Evolutionary conservation across 2,797 vertebrate species (phyloP).

Genomic region (Paramormyrops hopkinsi): DNA sequence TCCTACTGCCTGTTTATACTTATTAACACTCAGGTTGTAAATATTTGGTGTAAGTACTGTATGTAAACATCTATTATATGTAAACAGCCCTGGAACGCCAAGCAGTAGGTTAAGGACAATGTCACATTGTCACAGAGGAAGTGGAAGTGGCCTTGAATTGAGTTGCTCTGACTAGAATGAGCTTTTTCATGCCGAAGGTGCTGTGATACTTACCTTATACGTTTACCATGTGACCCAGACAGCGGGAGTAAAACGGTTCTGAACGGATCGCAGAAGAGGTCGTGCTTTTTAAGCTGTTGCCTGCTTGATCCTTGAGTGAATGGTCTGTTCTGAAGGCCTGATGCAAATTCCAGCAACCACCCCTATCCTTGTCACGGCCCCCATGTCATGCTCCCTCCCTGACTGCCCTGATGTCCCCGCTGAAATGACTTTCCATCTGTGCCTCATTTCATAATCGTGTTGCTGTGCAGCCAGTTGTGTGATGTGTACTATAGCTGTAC

Average conservation of each 20-base stretch:
- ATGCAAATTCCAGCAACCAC: background rate
- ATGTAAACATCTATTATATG: background rate
- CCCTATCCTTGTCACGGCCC: background rate
- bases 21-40: slow-evolving; percentile 7
- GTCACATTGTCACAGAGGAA: background rate
- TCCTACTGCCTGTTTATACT: background rate
- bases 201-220: background rate
- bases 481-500: background rate
- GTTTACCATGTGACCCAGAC: background rate
- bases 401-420: background rate
- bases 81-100: background rate
- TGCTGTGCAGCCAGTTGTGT: slow-evolving; percentile 3
- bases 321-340: background rate
- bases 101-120: background rate
- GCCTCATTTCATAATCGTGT: background rate
- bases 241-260: background rate
- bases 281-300: background rate
- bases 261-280: background rate
- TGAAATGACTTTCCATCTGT: background rate
- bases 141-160: background rate
- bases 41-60: slow-evolving; percentile 6
- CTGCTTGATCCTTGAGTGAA: background rate
- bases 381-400: background rate
- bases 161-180: background rate
- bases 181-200: background rate